A percentile compares a stretch with the other conserved stretches of the same genome.
These are phyloP conservation scores for Beroe ovata DNA, from an alignment of 37 sponge, comb jelly and placozoan species.

Conservation along the genomic window DNA sequence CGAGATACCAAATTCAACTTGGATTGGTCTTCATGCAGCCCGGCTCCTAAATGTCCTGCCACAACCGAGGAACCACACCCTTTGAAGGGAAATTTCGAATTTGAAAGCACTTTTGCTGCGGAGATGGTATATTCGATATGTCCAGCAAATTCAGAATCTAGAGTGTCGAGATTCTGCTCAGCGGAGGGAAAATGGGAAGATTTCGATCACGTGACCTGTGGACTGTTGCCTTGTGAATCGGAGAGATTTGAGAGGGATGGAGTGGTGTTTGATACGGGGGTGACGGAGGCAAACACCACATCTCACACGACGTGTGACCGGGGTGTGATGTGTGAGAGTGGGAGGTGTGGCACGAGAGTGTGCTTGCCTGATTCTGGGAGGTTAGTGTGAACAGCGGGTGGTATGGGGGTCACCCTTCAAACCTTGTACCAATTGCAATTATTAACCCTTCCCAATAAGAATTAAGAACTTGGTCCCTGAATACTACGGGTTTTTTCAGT, in stretches of 20 bases:
- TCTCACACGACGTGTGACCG: background rate
- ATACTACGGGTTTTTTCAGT: too few relatives aligned
- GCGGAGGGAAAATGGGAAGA: background rate
- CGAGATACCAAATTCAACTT: background rate
- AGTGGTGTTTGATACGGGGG: background rate
- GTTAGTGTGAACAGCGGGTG: too few relatives aligned
- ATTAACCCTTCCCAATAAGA: too few relatives aligned
- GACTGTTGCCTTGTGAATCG: background rate
- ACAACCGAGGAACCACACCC: background rate
- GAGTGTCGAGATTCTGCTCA: background rate
- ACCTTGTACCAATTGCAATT: too few relatives aligned
- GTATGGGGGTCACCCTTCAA: too few relatives aligned
- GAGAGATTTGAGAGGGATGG: background rate
- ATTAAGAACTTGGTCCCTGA: too few relatives aligned
- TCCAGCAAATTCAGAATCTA: background rate
- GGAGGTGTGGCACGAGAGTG: background rate
- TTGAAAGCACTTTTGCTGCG: background rate
- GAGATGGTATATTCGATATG: background rate
- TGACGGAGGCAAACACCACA: background rate
- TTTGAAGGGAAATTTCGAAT: background rate
- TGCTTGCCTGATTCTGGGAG: background rate
- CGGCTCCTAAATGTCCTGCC: background rate
- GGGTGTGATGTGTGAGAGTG: constrained; percentile 7
- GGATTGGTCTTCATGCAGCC: background rate
- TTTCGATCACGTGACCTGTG: background rate